Evolutionary conservation across 2,797 vertebrate species (phyloP), one percentile per base, ranked within the genome.

Genomic region (Acridotheres tristis): DNA sequence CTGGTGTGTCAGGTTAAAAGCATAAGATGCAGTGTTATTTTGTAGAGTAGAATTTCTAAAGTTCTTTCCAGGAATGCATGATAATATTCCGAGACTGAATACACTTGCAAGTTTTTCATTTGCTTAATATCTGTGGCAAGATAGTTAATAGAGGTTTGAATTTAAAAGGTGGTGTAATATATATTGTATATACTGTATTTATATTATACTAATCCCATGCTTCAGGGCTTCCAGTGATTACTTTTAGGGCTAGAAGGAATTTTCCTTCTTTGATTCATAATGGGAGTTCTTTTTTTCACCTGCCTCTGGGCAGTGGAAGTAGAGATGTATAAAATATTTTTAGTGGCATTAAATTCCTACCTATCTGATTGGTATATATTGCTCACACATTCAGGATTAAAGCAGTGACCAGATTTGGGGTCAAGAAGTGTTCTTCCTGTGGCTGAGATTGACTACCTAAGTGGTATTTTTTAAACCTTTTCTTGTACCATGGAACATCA

Each of bases 91-190:
- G 63, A 90, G 84, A 87, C 77, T 82, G 90, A 95, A 92, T 89
- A 66, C 11, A 57, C 59, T 85, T 76, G 17, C 53, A 93, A 76
- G 34, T 95, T 88, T 94, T 94, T 89, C 95, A 92, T 96, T 96
- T 95, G 29, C 71, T 84, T 95, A 85, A 84, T 94, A 86, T 90
- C 74, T 95, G 45, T 93, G 67, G 74, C 92, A 92, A 94, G 77
- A 59, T 87, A 82, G 40, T 81, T 94, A 93, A 84, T 79, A 90
- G 71, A 73, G 34, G 55, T 36, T 79, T 89, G 67, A 93, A 89
- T 95, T 76, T 90, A 76, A 92, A 95, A 79, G 48, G 55, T 90
- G 53, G n/a, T 88, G 59, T 86, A 94, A 93, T 91, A 93, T 94
- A 73, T 93, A 84, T 94, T 94, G 40, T 94, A 79, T 91, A 90